Evolutionary conservation across 2,113 vertebrate species (phyloP).

Genomic region (Pandion haliaetus): DNA sequence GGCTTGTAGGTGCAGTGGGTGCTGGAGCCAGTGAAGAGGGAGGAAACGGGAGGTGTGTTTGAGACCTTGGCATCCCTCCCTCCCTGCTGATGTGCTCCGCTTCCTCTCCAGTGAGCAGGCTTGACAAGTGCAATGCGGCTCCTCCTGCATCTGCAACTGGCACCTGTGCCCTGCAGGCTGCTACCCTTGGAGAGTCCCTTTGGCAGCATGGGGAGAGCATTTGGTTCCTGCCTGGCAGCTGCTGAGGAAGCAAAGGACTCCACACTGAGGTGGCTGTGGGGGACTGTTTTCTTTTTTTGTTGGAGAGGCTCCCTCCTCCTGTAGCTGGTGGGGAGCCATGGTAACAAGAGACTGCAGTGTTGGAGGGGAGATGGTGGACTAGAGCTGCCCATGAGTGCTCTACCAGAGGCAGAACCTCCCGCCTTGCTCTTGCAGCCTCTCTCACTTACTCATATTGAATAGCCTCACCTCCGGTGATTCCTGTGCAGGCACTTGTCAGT

Average conservation of each 20-base stretch:
- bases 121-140: not conserved
- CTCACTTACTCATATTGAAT: not conserved
- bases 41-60: not conserved
- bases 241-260: not conserved
- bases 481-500: fast-evolving
- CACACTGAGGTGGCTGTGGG: not conserved
- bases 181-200: not conserved
- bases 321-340: not conserved
- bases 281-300: not conserved
- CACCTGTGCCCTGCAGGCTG: not conserved
- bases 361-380: not conserved
- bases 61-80: not conserved
- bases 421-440: not conserved
- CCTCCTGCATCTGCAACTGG: not conserved
- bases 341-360: not conserved
- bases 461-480: not conserved
- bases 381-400: not conserved
- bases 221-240: not conserved
- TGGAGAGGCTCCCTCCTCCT: not conserved
- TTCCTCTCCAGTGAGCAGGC: not conserved
- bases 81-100: not conserved
- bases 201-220: not conserved
- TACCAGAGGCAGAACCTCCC: not conserved
- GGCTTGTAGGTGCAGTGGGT: not conserved
- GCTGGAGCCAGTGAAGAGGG: not conserved